Evolutionary conservation across 2,113 vertebrate genomes (phyloP).

Genomic region (Stigmatopora nigra): DNA sequence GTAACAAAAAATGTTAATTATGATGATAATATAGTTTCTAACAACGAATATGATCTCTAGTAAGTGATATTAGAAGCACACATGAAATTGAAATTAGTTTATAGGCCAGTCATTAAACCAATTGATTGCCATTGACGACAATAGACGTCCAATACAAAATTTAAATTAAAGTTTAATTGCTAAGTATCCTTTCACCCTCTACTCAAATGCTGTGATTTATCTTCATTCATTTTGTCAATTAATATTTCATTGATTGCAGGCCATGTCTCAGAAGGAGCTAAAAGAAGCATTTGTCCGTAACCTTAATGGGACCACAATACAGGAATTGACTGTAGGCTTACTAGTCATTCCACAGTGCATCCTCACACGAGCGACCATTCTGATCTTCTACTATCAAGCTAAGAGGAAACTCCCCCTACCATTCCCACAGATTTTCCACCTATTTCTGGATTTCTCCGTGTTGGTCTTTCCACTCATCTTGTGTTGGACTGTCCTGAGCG

Average conservation of each 20-base stretch:
- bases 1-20: background rate
- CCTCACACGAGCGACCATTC: slow-evolving; percentile 76
- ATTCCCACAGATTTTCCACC: slow-evolving; percentile 53
- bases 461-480: slow-evolving; percentile 76
- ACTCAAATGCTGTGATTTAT: background rate
- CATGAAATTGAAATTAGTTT: background rate
- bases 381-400: slow-evolving; percentile 67
- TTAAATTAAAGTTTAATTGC: too few species aligned
- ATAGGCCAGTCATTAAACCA: too few species aligned
- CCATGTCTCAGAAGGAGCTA: slow-evolving; percentile 77
- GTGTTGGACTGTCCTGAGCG: slow-evolving; percentile 77
- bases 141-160: too few species aligned
- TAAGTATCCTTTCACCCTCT: background rate
- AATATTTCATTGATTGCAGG: slow-evolving; percentile 46
- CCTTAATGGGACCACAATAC: slow-evolving; percentile 82
- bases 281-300: slow-evolving; percentile 90
- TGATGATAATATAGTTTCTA: background rate
- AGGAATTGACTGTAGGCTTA: slow-evolving; percentile 76
- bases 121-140: too few species aligned
- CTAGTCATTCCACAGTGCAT: slow-evolving; percentile 76
- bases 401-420: slow-evolving; percentile 55
- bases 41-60: background rate
- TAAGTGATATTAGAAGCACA: background rate
- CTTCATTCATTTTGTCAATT: background rate
- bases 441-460: slow-evolving; percentile 78